Evolutionary conservation across 2,113 vertebrate species (phyloP), one percentile per base, ranked within the genome.

Genomic region (Pteropus alecto): DNA sequence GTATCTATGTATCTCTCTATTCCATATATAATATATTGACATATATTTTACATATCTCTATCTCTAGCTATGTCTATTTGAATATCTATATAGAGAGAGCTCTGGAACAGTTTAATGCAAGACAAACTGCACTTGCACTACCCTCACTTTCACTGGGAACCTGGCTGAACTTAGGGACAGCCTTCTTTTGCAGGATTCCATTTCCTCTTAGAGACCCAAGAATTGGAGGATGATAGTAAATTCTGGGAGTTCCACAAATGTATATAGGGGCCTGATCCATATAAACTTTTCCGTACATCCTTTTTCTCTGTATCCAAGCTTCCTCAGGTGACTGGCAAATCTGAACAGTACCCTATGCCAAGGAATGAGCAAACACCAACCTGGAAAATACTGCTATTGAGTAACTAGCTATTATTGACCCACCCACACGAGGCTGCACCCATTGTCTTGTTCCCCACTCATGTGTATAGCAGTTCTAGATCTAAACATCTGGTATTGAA

Each of bases 361-460:
- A 48, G 30, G 16, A 24, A 14, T 28, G 46, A 82, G 19, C 21
- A 51, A 61, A 54, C 6, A 16, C 63, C 2, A 18, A 60, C 33
- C 13, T 70, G 16, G 18, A 67, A 83, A 56, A 5, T n/a, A 26
- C 24, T 21, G 58, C 16, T 61, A 0, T 61, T 30, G 14, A 13
- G n/a, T 83, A 19, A 10, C 30, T 63, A n/a, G 38, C 43, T 93
- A 28, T 43, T 86, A 18, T 7, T 76, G 67, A 79, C 14, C 16
- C 8, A 24, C 4, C 18, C 41, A 28, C 3, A 38, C 0, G 28
- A 4, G 21, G 13, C 4, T 30, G 6, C 9, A 30, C 7, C 67
- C 15, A 16, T 14, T 56, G 26, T 18, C 19, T 60, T 21, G 2
- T 16, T 22, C 16, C 6, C 41, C 15, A 15, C 24, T 82, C 35